Base-by-base conservation (phyloP, 2,113 vertebrate genomes). In the Bubo bubo region DNA sequence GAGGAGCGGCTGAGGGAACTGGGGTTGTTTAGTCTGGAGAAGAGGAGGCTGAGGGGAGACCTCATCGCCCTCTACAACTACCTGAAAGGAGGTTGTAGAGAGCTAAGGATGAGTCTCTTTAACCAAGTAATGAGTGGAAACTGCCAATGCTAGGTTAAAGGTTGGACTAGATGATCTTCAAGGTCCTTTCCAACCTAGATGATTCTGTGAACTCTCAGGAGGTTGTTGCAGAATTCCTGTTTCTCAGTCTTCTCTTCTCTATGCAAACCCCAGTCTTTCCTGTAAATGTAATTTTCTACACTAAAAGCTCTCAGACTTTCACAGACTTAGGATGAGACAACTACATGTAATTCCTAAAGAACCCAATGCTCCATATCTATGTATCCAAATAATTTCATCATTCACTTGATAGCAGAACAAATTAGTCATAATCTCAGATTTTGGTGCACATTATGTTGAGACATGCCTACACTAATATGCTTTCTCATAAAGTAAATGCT, bases 401-500 rank as follows among this genome's bases (percentile, higher is more conserved):
- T 98, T 97, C 47, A 94, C 89, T 97, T 98, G 97, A 98, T 90
- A 97, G 97, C 95, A 97, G 97, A 97, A 96, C 93, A 98, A 98
- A 98, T 98, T 98, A 98, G 96, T 97, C 95, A 98, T 97, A 97
- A 83, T 95, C 95, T 98, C 95, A 98, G 97, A 96, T 98, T 97
- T 94, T 94, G 76, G 83, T 97, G 95, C 92, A 97, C 94, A 98
- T 98, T 98, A 98, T 98, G 96, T 98, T 98, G 95, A 98, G 97
- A 98, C 97, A 98, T 97, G 96, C 95, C 91, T 93, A 90, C 37
- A 81, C 68, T 98, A 98, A 98, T 98, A 98, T 97, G 96, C 73
- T 97, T 95, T 97, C 97, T 98, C 97, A 98, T 98, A 98, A 98
- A 99, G 97, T 94, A 98, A 99, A 98, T 97, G 95, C 90, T 98